Evolutionary conservation across 2,888 invertebrate genomes (phyloP), one percentile per base, ranked within the genome.

Genomic region (Amphipoea lucens): DNA sequence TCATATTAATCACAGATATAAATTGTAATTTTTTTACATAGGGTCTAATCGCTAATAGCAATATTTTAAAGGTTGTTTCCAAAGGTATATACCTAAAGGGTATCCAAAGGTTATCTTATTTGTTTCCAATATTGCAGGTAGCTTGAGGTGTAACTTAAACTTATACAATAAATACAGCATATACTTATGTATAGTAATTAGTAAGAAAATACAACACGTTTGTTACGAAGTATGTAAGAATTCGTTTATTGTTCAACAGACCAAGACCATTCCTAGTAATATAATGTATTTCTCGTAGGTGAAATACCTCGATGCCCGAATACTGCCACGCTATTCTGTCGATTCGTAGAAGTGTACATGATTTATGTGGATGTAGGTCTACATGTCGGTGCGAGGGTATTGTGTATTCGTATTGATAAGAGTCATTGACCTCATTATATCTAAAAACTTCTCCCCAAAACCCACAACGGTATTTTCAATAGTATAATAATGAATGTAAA

Each of bases 301-400:
- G 48, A 84, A 84, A 80, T 45, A 67, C 23, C 7, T 79, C 40
- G 7, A 29, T 7, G 20, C 66, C 66, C 54, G 29, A 67, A 54
- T 20, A 42, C 66, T 40, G 14, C 1, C 36, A 62, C 70, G 62
- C 45, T 54, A 84, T 81, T 78, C 51, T 48, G 62, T 71, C 45
- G 54, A 40, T 57, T 67, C 66, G 54, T 54, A 80, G 62, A 62
- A 80, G 54, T 62, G 71, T 71, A 63, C 66, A 79, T 80, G 81
- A 82, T 82, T 68, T n/a, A 84, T 84, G 45, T 68, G 54, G 14
- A 54, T 45, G 20, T 36, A n/a, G 1, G 23, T n/a, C 20, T 57
- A 63, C 62, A 36, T 67, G 45, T 42, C 29, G 23, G 14, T 67
- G 7, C 23, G n/a, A 23, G 45, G 40, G 57, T 40, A 71, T 67